phyloP scores from a whole-genome alignment of 1,140 invertebrate genomes.

The Ceratoteleas bidentatus region DNA sequence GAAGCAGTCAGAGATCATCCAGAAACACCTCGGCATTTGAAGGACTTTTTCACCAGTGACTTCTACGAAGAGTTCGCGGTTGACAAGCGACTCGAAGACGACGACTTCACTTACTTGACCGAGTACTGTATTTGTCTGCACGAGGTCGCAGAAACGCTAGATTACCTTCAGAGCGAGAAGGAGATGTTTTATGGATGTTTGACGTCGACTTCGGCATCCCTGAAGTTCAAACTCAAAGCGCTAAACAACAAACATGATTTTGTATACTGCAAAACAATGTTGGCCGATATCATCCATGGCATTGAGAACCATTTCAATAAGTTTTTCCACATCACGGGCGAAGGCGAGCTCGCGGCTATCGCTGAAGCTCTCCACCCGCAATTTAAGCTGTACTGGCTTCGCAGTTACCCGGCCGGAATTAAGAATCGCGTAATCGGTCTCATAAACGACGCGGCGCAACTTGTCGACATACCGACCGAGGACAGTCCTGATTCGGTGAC shows the following conservation, averaged over 20 bases:
- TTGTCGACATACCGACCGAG: background rate
- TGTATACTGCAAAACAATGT: conserved; percentile 8
- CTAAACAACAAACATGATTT: background rate
- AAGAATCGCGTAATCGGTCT: background rate
- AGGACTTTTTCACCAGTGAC: background rate
- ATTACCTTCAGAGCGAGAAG: background rate
- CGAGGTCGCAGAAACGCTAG: background rate
- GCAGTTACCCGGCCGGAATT: background rate
- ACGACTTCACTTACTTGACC: background rate
- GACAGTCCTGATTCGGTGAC: background rate
- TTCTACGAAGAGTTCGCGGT: background rate
- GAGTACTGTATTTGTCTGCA: background rate
- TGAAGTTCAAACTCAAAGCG: background rate
- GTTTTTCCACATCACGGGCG: background rate
- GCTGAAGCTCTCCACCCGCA: conserved; percentile 1
- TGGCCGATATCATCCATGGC: background rate
- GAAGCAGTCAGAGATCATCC: background rate
- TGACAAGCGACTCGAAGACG: background rate
- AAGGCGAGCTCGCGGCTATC: conserved; percentile 3
- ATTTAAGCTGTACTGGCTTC: conserved; percentile 3
- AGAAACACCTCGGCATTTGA: background rate
- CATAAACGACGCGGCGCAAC: background rate
- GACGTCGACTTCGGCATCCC: background rate
- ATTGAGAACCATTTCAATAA: conserved; percentile 2
- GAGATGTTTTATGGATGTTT: conserved; percentile 5